Conservation (phyloP, 1,140 invertebrate genomes). For the Drosophila asahinai region DNA sequence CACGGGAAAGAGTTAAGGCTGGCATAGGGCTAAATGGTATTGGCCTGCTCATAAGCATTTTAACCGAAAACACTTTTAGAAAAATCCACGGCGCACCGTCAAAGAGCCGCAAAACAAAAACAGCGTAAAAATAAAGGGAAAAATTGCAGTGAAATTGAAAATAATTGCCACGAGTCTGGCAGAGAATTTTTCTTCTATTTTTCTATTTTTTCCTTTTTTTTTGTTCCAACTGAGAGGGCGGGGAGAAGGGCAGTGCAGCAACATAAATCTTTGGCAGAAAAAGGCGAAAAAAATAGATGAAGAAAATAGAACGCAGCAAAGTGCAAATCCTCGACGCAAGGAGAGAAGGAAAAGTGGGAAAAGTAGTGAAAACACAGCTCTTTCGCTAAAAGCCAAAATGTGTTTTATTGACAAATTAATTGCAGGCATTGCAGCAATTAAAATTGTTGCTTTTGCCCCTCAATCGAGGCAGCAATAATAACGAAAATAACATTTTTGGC, state of each 20-base stretch:
- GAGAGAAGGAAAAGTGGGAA: conserved; percentile 10
- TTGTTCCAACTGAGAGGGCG: not conserved
- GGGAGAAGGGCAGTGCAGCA: conserved; percentile 58
- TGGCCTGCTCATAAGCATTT: conserved; percentile 34
- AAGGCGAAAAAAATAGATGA: conserved; percentile 21
- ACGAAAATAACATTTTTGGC: conserved; percentile 42
- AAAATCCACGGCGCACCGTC: conserved; percentile 49
- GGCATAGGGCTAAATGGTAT: conserved; percentile 18
- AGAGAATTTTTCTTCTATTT: conserved; percentile 18
- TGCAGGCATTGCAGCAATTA: conserved; percentile 78
- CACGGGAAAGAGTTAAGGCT: not conserved
- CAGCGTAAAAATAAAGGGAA: conserved; percentile 33
- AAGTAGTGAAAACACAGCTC: conserved; percentile 30
- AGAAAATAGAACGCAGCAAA: conserved; percentile 48
- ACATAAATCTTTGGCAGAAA: conserved; percentile 71
- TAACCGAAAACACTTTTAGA: conserved; percentile 54
- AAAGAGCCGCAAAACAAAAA: conserved; percentile 31
- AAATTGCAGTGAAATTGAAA: conserved; percentile 67
- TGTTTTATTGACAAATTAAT: conserved; percentile 84
- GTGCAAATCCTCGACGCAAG: conserved; percentile 29
- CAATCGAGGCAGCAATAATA: conserved; percentile 39
- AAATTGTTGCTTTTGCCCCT: conserved; percentile 58
- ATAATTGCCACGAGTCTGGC: conserved; percentile 77
- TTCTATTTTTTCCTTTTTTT: conserved; percentile 9
- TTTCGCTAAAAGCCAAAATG: conserved; percentile 75